A percentile compares a stretch with the other conserved stretches of the same genome.
These are phyloP conservation scores for Eledone cirrhosa DNA, from an alignment of 2,888 invertebrate genomes.

Conservation along the genomic window DNA sequence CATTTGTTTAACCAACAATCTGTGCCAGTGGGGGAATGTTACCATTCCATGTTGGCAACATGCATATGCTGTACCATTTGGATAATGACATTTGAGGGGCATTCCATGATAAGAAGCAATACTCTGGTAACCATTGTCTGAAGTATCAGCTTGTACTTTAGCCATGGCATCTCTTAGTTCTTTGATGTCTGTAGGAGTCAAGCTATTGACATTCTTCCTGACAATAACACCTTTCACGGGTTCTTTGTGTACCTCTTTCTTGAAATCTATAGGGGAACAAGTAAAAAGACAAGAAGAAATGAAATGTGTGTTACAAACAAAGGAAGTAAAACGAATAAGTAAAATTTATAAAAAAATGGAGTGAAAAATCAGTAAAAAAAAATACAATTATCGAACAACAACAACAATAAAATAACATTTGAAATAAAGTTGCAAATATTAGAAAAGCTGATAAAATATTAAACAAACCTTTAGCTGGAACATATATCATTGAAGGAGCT, in stretches of 20 bases:
- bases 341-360: background rate
- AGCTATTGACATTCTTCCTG: constrained; percentile 38
- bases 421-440: background rate
- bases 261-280: background rate
- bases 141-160: constrained; percentile 33
- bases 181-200: constrained; percentile 34
- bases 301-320: too few species aligned
- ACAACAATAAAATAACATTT: background rate
- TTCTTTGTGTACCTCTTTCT: background rate
- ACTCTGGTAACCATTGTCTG: constrained; percentile 29
- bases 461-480: constrained; percentile 33
- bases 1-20: constrained; percentile 34
- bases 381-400: background rate
- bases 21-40: constrained; percentile 43
- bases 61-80: constrained; percentile 38
- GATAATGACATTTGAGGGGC: constrained; percentile 34
- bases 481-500: constrained; percentile 31
- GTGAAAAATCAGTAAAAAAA: background rate
- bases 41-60: constrained; percentile 43
- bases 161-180: constrained; percentile 37
- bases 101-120: constrained; percentile 37
- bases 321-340: too few species aligned
- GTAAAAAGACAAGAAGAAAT: too few species aligned
- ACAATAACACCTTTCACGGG: constrained; percentile 20
- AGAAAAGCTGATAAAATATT: background rate